phyloP scores from a whole-genome alignment of 1,140 invertebrate genomes.

The Atta texana region DNA sequence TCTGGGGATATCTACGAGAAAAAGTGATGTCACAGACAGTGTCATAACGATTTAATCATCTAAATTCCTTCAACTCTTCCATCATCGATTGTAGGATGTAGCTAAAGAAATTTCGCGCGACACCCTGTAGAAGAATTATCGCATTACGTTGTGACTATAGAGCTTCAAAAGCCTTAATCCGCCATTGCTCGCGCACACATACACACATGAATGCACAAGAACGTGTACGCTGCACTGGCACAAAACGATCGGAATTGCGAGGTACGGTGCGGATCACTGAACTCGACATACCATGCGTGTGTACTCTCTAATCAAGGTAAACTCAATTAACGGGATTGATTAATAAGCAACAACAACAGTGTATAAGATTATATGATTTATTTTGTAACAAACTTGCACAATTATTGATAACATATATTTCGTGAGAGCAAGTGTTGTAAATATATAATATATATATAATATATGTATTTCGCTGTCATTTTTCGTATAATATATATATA shows the following conservation, averaged over 20 bases:
- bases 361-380: slow-evolving; percentile 62
- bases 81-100: neutral
- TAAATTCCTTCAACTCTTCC: neutral
- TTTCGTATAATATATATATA: slow-evolving; percentile 6
- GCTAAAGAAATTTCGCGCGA: neutral
- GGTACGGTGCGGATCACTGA: neutral
- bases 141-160: neutral
- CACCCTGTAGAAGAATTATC: slow-evolving; percentile 1
- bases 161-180: neutral
- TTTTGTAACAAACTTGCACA: slow-evolving; percentile 79
- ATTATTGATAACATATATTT: slow-evolving; percentile 58
- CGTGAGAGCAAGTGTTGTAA: slow-evolving; percentile 30
- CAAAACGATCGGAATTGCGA: slow-evolving; percentile 22
- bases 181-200: neutral
- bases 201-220: neutral
- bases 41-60: no score
- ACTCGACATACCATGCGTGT: slow-evolving; percentile 1
- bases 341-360: slow-evolving; percentile 19
- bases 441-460: slow-evolving; percentile 40
- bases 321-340: slow-evolving; percentile 33
- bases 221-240: neutral
- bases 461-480: neutral
- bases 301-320: slow-evolving; percentile 28
- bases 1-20: no score
- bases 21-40: neutral